Evolutionary conservation across 2,797 vertebrate genomes (phyloP).

Genomic region (Pteropus rufus): DNA sequence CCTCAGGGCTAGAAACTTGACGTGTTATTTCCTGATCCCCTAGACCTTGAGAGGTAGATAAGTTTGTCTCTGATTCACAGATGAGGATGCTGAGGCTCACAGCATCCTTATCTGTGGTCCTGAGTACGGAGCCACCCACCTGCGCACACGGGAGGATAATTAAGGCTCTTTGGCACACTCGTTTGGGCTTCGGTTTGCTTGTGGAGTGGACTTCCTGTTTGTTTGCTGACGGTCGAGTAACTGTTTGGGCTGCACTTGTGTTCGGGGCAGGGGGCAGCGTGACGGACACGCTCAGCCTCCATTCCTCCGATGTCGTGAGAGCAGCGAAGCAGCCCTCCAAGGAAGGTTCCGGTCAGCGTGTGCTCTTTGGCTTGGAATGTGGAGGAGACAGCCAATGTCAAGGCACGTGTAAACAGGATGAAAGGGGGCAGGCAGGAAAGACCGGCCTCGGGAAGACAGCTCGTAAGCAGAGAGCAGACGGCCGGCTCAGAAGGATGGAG

Average conservation of each 20-base stretch:
- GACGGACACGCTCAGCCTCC: accelerated
- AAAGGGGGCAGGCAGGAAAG: background rate
- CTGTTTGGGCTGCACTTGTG: background rate
- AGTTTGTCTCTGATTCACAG: no score
- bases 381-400: background rate
- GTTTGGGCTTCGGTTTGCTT: background rate
- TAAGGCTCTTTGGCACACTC: background rate
- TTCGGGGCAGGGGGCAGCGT: accelerated
- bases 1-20: no score
- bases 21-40: no score
- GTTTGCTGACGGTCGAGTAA: background rate
- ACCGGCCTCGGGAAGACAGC: conserved; percentile 39
- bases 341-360: background rate
- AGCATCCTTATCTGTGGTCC: background rate
- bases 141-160: background rate
- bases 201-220: background rate
- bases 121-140: accelerated
- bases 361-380: background rate
- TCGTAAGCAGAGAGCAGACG: background rate
- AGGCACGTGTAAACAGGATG: background rate
- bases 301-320: accelerated
- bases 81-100: background rate
- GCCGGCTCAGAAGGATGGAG: conserved; percentile 48
- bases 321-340: background rate
- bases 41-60: no score